Conservation (phyloP, 2,888 invertebrate genomes). For the Sturmia bella region DNA sequence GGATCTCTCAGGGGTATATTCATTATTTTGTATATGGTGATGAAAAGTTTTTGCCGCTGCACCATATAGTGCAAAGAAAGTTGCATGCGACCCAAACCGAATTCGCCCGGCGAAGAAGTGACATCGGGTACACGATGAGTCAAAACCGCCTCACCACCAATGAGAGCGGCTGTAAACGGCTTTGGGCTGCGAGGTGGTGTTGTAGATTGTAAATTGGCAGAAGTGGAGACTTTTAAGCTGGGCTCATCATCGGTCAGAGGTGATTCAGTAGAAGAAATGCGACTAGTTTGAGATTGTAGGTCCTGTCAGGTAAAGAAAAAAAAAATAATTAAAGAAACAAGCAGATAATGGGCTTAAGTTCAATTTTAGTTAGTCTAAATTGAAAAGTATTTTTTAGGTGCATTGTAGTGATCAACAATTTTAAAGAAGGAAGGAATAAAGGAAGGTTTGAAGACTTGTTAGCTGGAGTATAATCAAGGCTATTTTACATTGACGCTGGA, state of each 20-base stretch:
- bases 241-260: slow-evolving; percentile 76
- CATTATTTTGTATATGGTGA: slow-evolving; percentile 95
- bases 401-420: too few relatives aligned
- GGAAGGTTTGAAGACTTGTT: too few relatives aligned
- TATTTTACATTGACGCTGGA: too few relatives aligned
- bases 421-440: too few relatives aligned
- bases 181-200: slow-evolving; percentile 76
- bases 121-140: slow-evolving; percentile 85
- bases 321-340: neutral
- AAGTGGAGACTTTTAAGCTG: slow-evolving; percentile 70
- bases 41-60: slow-evolving; percentile 90
- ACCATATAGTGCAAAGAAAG: slow-evolving; percentile 92
- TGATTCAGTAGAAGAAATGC: slow-evolving; percentile 75
- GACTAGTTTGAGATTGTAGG: slow-evolving; percentile 73
- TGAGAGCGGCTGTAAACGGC: slow-evolving; percentile 65
- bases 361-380: too few relatives aligned
- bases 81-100: slow-evolving; percentile 90
- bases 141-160: slow-evolving; percentile 80
- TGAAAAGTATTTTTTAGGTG: too few relatives aligned
- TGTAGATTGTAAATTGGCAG: slow-evolving; percentile 73
- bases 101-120: slow-evolving; percentile 87
- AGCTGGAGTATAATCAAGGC: too few relatives aligned
- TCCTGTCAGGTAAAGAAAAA: slow-evolving; percentile 70
- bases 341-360: too few relatives aligned
- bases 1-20: slow-evolving; percentile 92